phyloP scores from a whole-genome alignment of 2,888 invertebrate species.

The Drosophila prostipennis region DNA sequence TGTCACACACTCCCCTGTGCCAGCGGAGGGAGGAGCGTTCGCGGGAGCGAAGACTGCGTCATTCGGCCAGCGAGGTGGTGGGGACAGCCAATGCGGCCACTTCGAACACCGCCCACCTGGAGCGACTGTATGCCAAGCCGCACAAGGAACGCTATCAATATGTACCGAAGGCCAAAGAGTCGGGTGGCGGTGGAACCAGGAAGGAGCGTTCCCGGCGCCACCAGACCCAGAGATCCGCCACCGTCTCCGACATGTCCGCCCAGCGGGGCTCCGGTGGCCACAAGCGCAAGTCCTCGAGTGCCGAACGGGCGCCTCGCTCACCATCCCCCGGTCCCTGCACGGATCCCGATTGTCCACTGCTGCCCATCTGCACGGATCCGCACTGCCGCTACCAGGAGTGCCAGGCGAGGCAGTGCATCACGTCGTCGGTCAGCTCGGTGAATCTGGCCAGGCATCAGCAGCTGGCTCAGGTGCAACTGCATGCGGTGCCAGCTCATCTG shows the following conservation, averaged over 20 bases:
- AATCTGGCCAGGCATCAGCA: conserved; percentile 81
- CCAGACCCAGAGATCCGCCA: conserved; percentile 84
- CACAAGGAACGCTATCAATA: conserved; percentile 84
- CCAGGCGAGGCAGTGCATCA: conserved; percentile 62
- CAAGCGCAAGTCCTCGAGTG: conserved; percentile 83
- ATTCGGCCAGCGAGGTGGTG: conserved; percentile 84
- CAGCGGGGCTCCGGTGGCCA: conserved; percentile 69
- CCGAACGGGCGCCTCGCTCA: conserved; percentile 82
- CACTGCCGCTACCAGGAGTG: conserved; percentile 83
- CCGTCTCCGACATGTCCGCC: conserved; percentile 83
- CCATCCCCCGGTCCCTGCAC: conserved; percentile 84
- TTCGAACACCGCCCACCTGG: conserved; percentile 65
- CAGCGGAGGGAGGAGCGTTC: conserved; percentile 82
- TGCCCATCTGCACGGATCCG: conserved; percentile 84
- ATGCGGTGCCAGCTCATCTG: conserved; percentile 77
- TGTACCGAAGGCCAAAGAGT: conserved; percentile 79
- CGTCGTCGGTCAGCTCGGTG: conserved; percentile 71
- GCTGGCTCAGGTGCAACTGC: conserved; percentile 80
- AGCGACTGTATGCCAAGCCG: conserved; percentile 82
- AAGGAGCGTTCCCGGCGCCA: conserved; percentile 83
- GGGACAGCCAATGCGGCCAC: conserved; percentile 52
- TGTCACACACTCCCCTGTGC: conserved; percentile 82
- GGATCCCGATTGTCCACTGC: conserved; percentile 83
- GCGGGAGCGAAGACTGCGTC: conserved; percentile 77
- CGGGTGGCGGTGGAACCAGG: conserved; percentile 49